Evolutionary conservation across 1,140 invertebrate species (phyloP).

Genomic region (Choristoneura fumiferana): DNA sequence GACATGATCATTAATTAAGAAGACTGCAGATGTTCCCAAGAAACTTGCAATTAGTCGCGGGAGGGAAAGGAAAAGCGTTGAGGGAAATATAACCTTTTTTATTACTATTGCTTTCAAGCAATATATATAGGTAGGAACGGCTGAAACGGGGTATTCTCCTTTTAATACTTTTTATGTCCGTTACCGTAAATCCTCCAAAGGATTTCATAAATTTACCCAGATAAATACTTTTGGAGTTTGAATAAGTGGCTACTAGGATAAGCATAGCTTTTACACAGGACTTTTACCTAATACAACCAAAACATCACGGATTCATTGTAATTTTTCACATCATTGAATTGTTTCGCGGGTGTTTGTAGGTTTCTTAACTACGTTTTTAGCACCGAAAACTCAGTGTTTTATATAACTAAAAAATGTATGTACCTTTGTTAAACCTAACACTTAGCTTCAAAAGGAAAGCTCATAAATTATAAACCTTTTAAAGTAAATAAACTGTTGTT

Average conservation of each 20-base stretch:
- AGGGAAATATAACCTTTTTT: constrained; percentile 32
- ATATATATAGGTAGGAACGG: constrained; percentile 1
- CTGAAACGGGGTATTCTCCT: background rate
- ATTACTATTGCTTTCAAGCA: constrained; percentile 25
- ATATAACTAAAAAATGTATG: no score
- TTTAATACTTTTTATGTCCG: constrained; percentile 5
- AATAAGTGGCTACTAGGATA: background rate
- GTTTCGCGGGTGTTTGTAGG: no score
- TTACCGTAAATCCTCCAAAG: constrained; percentile 2
- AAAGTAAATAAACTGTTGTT: no score
- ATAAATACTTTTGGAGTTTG: background rate
- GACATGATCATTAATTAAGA: constrained; percentile 51
- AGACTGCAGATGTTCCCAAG: constrained; percentile 50
- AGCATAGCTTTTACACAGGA: no score
- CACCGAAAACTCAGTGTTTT: no score
- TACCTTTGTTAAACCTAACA: no score
- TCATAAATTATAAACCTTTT: no score
- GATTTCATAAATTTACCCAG: background rate
- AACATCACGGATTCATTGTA: no score
- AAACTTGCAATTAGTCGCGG: constrained; percentile 48
- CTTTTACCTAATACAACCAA: no score
- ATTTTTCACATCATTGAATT: no score
- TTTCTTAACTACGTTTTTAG: no score
- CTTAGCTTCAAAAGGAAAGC: no score
- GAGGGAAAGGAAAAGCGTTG: constrained; percentile 25